Base-by-base conservation (phyloP, 2,797 vertebrate species). In the Yasuhikotakia modesta region DNA sequence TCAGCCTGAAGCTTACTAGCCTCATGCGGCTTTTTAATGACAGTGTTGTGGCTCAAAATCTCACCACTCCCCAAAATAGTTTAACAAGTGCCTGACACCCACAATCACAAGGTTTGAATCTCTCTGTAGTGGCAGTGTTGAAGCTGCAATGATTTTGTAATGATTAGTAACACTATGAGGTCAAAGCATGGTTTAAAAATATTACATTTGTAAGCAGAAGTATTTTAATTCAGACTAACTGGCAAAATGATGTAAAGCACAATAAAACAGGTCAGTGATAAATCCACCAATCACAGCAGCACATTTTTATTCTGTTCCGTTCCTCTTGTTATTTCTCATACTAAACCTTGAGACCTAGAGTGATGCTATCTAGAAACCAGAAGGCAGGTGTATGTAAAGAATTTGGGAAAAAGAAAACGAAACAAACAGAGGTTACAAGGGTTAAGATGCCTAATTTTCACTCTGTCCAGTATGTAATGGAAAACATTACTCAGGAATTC, bases 401-500 rank as follows among this genome's bases (percentile, higher is more conserved):
- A 17, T 5, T 22, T 50, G 7, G 13, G 1, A 8, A 21, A 52
- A 16, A 35, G 11, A 24, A 45, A 72, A 27, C 1, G 10, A 53
- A 53, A 8, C 7, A 53, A 53, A 53, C 7, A 21, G 39, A 43
- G 39, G 46, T 75, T 66, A 16, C 27, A 21, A 22, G 48, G 12
- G 32, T 27, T 7, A 46, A 53, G 66, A 55, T 66, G 61, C 6
- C 73, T 63, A 43, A 73, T 48, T 53, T 75, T 55, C 30, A 58
- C 39, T 72, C 57, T 70, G 17, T 50, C 22, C n/a, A 55, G 22
- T 14, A 22, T 11, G 4, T 79, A 80, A 64, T 64, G 73, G 65
- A 39, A 80, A 64, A 63, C 73, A 75, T 64, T 52, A n/a, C 69
- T 65, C 64, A 74, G 64, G 22, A 60, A 68, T 53, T 69, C 58